Conservation (phyloP, 2,113 vertebrate genomes). For the Heterotilapia buettikoferi region DNA sequence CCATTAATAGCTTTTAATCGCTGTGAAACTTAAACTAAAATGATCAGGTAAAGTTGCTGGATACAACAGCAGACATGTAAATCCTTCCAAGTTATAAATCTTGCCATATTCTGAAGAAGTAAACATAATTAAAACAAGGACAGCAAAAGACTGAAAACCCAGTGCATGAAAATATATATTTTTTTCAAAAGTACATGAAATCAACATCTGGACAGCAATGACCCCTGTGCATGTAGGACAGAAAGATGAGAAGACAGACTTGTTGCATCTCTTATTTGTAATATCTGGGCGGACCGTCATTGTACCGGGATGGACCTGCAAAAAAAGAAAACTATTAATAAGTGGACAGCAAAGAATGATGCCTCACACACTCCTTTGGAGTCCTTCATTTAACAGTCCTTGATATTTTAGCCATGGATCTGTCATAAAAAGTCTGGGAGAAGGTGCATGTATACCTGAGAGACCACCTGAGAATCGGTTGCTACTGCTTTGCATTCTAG, state of each 20-base stretch:
- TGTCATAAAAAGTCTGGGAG: background rate
- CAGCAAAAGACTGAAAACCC: background rate
- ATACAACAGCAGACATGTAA: background rate
- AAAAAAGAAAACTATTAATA: background rate
- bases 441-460: background rate
- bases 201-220: background rate
- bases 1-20: slow-evolving; percentile 9
- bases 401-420: background rate
- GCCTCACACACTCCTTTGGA: background rate
- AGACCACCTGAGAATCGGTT: slow-evolving; percentile 42
- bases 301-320: slow-evolving; percentile 57
- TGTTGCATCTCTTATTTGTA: slow-evolving; percentile 49
- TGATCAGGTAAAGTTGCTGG: background rate
- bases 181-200: background rate
- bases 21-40: background rate
- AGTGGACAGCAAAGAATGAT: background rate
- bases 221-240: background rate
- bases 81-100: background rate
- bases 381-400: background rate
- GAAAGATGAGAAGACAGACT: background rate
- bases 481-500: slow-evolving; percentile 20
- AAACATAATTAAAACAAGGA: background rate
- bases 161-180: background rate
- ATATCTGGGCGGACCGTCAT: slow-evolving; percentile 42
- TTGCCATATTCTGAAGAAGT: background rate